Evolutionary conservation across 2,888 invertebrate species (phyloP), one percentile per base, ranked within the genome.

Genomic region (Chromoteleia sp.): DNA sequence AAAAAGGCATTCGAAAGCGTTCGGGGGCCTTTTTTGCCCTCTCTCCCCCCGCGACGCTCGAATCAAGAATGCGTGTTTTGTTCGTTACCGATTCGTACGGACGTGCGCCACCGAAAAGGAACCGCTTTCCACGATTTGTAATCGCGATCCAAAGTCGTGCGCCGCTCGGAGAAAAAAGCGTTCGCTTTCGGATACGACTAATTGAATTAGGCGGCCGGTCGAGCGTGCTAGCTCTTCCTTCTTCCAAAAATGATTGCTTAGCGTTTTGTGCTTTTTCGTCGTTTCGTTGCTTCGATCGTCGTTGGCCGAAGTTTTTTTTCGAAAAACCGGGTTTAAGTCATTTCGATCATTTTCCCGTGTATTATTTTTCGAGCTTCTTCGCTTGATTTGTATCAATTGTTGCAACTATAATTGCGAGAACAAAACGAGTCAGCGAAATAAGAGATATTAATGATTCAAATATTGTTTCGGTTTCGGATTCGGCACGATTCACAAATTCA

Each of bases 1-100:
- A 65, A 70, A 78, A 45, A 14, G 21, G 17, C 19, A 5, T 39
- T 77, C 17, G 71, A 78, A 78, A 71, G 58, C 48, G 29, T 52
- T 43, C 48, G 54, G 29, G 43, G 8, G 15, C 12, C 7, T 43
- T 52, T 67, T 76, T 54, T 56, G 29, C 17, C 19, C 12, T 12
- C 10, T 2, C 43, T 21, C 14, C 39, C 33, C 10, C 25, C 25
- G 25, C 2, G 6, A 7, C 21, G 50, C 7, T 17, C 56, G 8
- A 52, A n/a, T n/a, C n/a, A n/a, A n/a, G n/a, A 30, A 30, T 41
- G 30, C 14, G 52, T 39, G 41, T 65, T 50, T 71, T 2, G 15
- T 61, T 75, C 63, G 59, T 41, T 39, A 48, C 39, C 45, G 15
- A 36, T 17, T 59, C 14, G 43, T 52, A 15, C 45, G 50, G 29